Evolutionary conservation across 1,140 invertebrate species (phyloP).

Genomic region (Harpegnathos saltator): DNA sequence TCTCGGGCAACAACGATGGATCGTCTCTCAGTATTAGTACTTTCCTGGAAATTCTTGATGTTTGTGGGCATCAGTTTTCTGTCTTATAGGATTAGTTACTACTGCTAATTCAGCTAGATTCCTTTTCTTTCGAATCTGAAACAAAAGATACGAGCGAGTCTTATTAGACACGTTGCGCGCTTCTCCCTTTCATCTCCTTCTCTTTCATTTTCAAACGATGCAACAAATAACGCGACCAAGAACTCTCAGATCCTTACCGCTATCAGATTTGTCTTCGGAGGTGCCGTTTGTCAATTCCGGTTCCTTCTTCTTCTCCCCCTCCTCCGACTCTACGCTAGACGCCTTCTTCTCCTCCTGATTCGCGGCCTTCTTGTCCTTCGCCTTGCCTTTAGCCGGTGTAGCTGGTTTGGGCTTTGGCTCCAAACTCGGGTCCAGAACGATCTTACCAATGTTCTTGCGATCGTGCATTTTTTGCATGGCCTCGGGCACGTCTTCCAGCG

Average conservation of each 20-base stretch:
- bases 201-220: constrained; percentile 13
- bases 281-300: constrained; percentile 86
- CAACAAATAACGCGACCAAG: constrained; percentile 12
- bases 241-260: constrained; percentile 77
- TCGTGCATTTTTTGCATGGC: constrained; percentile 97
- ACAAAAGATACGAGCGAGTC: constrained; percentile 48
- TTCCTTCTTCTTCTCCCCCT: constrained; percentile 87
- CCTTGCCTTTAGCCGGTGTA: constrained; percentile 90
- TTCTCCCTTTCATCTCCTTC: neutral
- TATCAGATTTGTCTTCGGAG: constrained; percentile 86
- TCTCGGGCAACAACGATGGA: constrained; percentile 59
- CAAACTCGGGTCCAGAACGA: constrained; percentile 92
- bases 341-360: constrained; percentile 89
- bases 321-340: constrained; percentile 84
- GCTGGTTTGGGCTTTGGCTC: constrained; percentile 92
- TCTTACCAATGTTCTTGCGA: constrained; percentile 95
- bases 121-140: constrained; percentile 86
- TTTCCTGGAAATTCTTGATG: constrained; percentile 67
- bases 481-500: constrained; percentile 94
- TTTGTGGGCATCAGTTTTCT: constrained; percentile 59
- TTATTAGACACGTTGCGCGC: neutral
- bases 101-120: constrained; percentile 84
- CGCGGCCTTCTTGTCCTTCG: constrained; percentile 90
- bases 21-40: constrained; percentile 58
- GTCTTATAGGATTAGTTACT: constrained; percentile 60